Conservation (phyloP, 2,797 vertebrate genomes). For the Neosilurus mollespiculum region DNA sequence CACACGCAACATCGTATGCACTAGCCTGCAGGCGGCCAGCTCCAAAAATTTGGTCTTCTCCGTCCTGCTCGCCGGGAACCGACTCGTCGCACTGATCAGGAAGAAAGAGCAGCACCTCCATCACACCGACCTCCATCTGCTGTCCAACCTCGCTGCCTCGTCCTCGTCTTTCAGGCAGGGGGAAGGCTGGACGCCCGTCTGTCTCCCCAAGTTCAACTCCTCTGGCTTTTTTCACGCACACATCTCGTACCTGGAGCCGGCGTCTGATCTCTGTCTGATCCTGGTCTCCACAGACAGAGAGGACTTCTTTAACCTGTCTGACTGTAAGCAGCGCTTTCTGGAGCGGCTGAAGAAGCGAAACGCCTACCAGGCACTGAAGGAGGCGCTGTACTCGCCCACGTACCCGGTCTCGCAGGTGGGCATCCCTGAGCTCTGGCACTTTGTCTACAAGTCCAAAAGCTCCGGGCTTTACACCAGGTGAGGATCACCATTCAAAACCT, state of each 20-base stretch:
- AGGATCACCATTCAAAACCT: background rate
- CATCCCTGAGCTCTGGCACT: constrained; percentile 92
- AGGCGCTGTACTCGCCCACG: constrained; percentile 81
- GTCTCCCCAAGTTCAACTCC: constrained; percentile 94
- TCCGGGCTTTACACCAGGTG: constrained; percentile 97
- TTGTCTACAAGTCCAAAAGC: constrained; percentile 98
- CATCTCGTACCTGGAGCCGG: constrained; percentile 92
- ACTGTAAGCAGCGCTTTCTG: constrained; percentile 91
- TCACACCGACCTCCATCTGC: constrained; percentile 94
- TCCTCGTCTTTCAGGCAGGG: constrained; percentile 94
- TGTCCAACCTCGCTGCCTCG: constrained; percentile 93
- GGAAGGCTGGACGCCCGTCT: constrained; percentile 96
- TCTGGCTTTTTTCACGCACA: constrained; percentile 96
- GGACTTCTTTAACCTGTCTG: constrained; percentile 94
- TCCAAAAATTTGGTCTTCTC: constrained; percentile 92
- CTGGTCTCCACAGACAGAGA: constrained; percentile 92
- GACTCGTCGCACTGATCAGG: constrained; percentile 89
- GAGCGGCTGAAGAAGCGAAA: constrained; percentile 87
- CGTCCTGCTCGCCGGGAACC: constrained; percentile 87
- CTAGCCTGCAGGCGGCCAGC: constrained; percentile 88
- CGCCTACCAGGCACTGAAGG: constrained; percentile 79
- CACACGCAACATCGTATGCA: constrained; percentile 80
- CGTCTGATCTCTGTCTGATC: constrained; percentile 88
- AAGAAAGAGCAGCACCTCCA: constrained; percentile 95
- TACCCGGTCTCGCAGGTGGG: constrained; percentile 87